Evolutionary conservation across 1,140 invertebrate species (phyloP).

Genomic region (Gonioctena quinquepunctata): DNA sequence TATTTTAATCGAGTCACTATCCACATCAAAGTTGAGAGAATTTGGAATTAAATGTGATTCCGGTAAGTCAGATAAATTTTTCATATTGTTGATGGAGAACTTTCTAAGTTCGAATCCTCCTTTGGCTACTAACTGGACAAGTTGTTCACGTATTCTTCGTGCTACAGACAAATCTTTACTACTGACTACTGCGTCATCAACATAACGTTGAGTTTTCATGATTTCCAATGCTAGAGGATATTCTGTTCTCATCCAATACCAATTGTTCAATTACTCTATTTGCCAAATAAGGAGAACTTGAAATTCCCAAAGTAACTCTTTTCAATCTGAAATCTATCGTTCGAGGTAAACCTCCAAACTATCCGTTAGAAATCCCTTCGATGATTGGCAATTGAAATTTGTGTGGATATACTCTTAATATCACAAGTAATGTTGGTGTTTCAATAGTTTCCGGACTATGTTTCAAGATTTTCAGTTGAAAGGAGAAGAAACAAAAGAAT

Average conservation of each 20-base stretch:
- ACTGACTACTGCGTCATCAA: constrained; percentile 1
- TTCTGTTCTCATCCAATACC: background rate
- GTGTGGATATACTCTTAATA: constrained; percentile 18
- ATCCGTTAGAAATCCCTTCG: constrained; percentile 15
- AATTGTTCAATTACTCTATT: background rate
- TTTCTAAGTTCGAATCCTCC: constrained; percentile 39
- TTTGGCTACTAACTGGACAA: constrained; percentile 23
- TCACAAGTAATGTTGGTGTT: no score
- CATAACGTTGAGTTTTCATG: background rate
- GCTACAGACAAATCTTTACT: background rate
- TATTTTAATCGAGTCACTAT: constrained; percentile 16
- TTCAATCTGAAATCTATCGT: background rate
- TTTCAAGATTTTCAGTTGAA: no score
- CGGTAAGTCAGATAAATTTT: no score
- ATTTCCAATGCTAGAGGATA: background rate
- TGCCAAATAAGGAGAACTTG: background rate
- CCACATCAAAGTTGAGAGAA: background rate
- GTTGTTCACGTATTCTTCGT: constrained; percentile 9
- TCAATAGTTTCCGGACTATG: no score
- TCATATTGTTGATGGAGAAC: constrained; percentile 44
- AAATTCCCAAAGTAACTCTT: background rate
- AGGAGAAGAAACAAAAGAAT: no score
- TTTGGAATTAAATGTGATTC: no score
- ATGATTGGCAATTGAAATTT: background rate
- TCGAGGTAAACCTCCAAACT: background rate